A percentile compares a stretch with the other conserved stretches of the same genome.
These are phyloP conservation scores for Labeo rohita DNA, from an alignment of 2,113 vertebrate species.

Conservation along the genomic window DNA sequence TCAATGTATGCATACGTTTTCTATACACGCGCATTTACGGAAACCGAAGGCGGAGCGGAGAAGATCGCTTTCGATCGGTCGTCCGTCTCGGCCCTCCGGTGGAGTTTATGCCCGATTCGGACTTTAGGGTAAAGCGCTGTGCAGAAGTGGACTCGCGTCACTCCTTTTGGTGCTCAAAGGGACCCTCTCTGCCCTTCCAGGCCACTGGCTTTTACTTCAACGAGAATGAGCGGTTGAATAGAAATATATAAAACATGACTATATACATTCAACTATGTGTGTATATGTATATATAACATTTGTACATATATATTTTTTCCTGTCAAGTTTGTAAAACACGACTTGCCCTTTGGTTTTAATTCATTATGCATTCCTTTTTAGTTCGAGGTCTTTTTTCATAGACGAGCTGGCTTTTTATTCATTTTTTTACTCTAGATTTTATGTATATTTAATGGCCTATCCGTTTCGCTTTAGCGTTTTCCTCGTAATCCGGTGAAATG, in stretches of 20 bases:
- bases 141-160: slow-evolving; percentile 52
- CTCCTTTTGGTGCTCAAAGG: slow-evolving; percentile 85
- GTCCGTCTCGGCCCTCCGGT: slow-evolving; percentile 47
- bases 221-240: slow-evolving; percentile 86
- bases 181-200: slow-evolving; percentile 85
- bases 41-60: slow-evolving; percentile 79
- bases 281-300: slow-evolving; percentile 62
- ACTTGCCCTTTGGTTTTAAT: slow-evolving; percentile 82
- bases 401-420: slow-evolving; percentile 55
- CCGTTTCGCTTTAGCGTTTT: slow-evolving; percentile 57
- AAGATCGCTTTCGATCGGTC: slow-evolving; percentile 67
- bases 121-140: slow-evolving; percentile 54
- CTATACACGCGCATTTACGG: slow-evolving; percentile 52
- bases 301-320: slow-evolving; percentile 77
- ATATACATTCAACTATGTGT: slow-evolving; percentile 59
- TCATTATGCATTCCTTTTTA: slow-evolving; percentile 91
- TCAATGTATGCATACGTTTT: slow-evolving; percentile 60
- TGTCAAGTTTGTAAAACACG: slow-evolving; percentile 88
- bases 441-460: slow-evolving; percentile 56
- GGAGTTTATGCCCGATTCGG: slow-evolving; percentile 72
- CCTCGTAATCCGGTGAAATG: slow-evolving; percentile 75
- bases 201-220: slow-evolving; percentile 84
- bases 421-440: slow-evolving; percentile 57
- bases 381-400: slow-evolving; percentile 77
- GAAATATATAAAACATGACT: slow-evolving; percentile 51